Evolutionary conservation across 2,113 vertebrate genomes (phyloP).

Genomic region (Erinaceus europaeus): DNA sequence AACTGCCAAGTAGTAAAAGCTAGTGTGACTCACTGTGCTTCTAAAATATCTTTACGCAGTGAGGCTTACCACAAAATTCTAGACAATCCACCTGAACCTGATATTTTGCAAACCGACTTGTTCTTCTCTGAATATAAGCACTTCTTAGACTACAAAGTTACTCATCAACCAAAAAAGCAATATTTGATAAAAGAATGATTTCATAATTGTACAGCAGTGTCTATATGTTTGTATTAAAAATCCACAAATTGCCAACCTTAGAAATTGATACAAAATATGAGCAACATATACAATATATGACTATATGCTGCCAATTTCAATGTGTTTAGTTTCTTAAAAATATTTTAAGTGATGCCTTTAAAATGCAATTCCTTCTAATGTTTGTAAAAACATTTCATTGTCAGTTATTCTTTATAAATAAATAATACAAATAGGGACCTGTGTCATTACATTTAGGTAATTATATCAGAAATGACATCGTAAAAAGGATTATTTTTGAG

Average conservation of each 20-base stretch:
- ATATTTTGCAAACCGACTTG: background rate
- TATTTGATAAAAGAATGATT: background rate
- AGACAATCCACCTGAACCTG: background rate
- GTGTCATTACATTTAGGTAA: background rate
- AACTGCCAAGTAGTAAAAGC: conserved; percentile 32
- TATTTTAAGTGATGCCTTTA: background rate
- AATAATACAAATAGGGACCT: background rate
- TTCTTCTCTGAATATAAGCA: background rate
- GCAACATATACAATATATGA: background rate
- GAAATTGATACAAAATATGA: background rate
- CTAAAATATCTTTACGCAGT: conserved; percentile 34
- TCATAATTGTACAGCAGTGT: background rate
- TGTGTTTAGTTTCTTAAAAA: background rate
- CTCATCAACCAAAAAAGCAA: background rate
- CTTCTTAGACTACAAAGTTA: background rate
- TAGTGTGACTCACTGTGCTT: background rate
- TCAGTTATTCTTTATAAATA: background rate
- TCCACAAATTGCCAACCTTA: background rate
- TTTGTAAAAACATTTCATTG: background rate
- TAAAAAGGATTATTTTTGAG: background rate
- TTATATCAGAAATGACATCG: background rate
- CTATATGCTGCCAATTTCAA: background rate
- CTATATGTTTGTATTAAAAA: background rate
- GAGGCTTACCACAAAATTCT: background rate
- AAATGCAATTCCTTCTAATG: background rate